Conservation (phyloP, 2,888 invertebrate species). For the Pharmacophagus antenor region DNA sequence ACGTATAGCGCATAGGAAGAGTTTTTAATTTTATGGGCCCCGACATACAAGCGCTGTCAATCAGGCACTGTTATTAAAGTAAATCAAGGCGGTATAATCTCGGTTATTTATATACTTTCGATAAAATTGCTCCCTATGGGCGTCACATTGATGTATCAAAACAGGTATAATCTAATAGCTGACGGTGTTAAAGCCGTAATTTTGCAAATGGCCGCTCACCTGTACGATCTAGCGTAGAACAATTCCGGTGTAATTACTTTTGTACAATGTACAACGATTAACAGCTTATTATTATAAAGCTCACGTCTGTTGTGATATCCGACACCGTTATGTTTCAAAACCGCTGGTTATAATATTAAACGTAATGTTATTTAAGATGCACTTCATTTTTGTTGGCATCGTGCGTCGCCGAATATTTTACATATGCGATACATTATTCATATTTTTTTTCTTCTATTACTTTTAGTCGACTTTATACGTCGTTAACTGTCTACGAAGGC, state of each 20-base stretch:
- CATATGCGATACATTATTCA: too few relatives aligned
- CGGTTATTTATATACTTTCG: constrained; percentile 48
- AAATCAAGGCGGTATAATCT: constrained; percentile 50
- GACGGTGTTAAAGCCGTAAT: constrained; percentile 58
- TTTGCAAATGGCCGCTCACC: constrained; percentile 55
- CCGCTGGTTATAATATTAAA: too few relatives aligned
- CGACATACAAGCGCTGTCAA: constrained; percentile 45
- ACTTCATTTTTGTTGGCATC: too few relatives aligned
- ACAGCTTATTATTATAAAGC: constrained; percentile 24
- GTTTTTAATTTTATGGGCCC: constrained; percentile 45
- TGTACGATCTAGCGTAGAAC: constrained; percentile 29
- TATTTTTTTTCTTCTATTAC: too few relatives aligned
- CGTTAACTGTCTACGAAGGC: too few relatives aligned
- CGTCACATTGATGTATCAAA: constrained; percentile 49
- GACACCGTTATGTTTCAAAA: constrained; percentile 24
- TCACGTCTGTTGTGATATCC: constrained; percentile 13
- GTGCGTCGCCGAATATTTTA: too few relatives aligned
- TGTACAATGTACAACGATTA: constrained; percentile 28
- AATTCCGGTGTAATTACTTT: constrained; percentile 26
- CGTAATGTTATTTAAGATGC: too few relatives aligned
- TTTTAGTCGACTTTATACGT: too few relatives aligned
- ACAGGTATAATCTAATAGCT: constrained; percentile 63
- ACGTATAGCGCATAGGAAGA: constrained; percentile 38
- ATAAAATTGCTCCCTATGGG: constrained; percentile 61
- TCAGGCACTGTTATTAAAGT: constrained; percentile 49